Evolutionary conservation across 2,113 vertebrate species (phyloP), one percentile per base, ranked within the genome.

Genomic region (Columba janthina): DNA sequence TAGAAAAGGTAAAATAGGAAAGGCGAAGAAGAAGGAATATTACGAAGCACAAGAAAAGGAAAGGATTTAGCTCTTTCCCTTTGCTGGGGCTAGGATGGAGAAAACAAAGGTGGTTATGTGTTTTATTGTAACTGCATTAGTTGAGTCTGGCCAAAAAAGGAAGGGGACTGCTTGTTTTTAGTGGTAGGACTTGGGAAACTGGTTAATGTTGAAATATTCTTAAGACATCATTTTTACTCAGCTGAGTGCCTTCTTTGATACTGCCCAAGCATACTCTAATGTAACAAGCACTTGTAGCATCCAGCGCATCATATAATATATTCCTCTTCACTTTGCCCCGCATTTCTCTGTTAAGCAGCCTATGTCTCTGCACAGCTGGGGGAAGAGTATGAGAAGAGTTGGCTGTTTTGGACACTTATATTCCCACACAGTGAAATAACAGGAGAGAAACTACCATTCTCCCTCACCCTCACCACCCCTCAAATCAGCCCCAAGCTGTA

Each of bases 301-400:
- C 32, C 46, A 87, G 29, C 9, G 4, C 0, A 0, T 38, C 56
- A 13, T 0, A 0, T 20, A 26, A 13, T 0, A 0, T 20, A 26
- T 53, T 66, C 50, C 26, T 83, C 46, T 79, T 89, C 53, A 42
- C 28, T 65, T 83, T 86, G 40, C 32, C 22, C 17, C 58, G 32
- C 25, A 24, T 85, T 80, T 74, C 50, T 79, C 31, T 46, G 42
- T 31, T 48, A 85, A 79, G 80, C 36, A 73, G 25, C 12, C 34
- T 50, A 4, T 58, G 38, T 51, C 32, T 83, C 64, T 36, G 18
- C 75, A 57, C 14, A 71, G 56, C 56, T 3, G 1, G 9, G n/a
- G 19, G 29, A 18, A 66, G 29, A 87, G 16, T 36, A 19, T 19
- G 58, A 76, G 67, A 56, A 70, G 71, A 51, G 54, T 24, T 56